Conservation (phyloP, 2,113 vertebrate species). For the Capreolus pygargus region DNA sequence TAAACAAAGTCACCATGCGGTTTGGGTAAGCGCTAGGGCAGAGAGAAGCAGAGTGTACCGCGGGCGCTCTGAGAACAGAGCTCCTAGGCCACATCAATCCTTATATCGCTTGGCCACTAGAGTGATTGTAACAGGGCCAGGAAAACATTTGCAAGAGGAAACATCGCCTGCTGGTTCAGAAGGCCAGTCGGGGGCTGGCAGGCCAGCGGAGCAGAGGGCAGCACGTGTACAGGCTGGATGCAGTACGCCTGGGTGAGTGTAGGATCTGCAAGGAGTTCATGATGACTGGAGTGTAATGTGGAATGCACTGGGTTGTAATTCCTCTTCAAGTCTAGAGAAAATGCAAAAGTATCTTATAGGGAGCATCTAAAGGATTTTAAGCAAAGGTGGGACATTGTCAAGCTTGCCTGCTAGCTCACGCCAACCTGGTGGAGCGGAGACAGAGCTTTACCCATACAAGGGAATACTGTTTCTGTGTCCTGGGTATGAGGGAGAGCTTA, state of each 20-base stretch:
- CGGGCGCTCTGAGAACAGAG: neutral
- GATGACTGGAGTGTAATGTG: neutral
- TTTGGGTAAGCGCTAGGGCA: neutral
- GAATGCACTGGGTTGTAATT: neutral
- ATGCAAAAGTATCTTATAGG: neutral
- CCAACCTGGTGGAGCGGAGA: neutral
- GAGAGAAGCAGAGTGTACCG: fast-evolving
- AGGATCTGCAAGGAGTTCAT: neutral
- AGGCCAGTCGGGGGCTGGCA: neutral
- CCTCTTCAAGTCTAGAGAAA: neutral
- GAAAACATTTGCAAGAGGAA: neutral
- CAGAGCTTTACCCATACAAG: neutral
- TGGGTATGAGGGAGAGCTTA: neutral
- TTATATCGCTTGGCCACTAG: neutral
- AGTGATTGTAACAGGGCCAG: neutral
- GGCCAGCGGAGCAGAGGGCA: neutral
- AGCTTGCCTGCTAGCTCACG: neutral
- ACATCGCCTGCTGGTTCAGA: neutral
- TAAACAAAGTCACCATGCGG: neutral
- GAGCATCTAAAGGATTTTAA: neutral
- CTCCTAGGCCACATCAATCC: neutral
- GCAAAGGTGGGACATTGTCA: neutral
- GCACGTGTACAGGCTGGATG: fast-evolving
- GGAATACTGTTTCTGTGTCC: neutral
- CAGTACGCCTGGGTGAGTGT: neutral